Conservation (phyloP, 2,113 vertebrate genomes). For the Mustelus asterias region DNA sequence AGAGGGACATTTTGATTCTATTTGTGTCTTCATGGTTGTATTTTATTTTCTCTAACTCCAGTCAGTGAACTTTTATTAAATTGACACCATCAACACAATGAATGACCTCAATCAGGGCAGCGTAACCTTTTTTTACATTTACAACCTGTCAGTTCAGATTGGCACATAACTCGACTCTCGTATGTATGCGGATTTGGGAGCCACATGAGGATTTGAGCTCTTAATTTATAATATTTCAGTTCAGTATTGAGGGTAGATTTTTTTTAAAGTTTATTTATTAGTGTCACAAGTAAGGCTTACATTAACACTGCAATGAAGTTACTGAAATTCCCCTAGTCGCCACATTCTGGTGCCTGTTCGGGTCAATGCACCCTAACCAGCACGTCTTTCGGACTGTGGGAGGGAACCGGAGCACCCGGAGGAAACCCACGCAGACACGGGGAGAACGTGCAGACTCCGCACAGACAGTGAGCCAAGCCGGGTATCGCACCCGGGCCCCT, state of each 20-base stretch:
- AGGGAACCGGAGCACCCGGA: too few relatives aligned
- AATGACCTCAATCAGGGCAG: conserved; percentile 1
- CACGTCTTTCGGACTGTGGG: too few relatives aligned
- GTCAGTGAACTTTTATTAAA: not conserved
- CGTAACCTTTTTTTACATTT: not conserved
- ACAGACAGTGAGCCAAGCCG: too few relatives aligned
- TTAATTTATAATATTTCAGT: not conserved
- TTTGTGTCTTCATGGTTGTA: not conserved
- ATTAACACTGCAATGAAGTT: too few relatives aligned
- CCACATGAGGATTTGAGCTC: not conserved
- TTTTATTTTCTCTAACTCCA: not conserved
- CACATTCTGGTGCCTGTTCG: too few relatives aligned
- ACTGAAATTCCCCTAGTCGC: too few relatives aligned
- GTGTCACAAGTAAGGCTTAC: too few relatives aligned
- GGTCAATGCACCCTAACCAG: too few relatives aligned
- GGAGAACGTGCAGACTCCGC: too few relatives aligned
- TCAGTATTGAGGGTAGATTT: not conserved
- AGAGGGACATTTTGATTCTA: not conserved
- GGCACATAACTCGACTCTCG: not conserved
- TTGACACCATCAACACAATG: not conserved
- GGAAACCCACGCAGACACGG: too few relatives aligned
- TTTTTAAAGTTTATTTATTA: too few relatives aligned
- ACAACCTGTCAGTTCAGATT: not conserved
- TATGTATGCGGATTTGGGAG: not conserved
- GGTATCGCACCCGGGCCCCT: too few relatives aligned